Conservation (phyloP, 2,888 invertebrate species). For the Andrena trimmerana region DNA sequence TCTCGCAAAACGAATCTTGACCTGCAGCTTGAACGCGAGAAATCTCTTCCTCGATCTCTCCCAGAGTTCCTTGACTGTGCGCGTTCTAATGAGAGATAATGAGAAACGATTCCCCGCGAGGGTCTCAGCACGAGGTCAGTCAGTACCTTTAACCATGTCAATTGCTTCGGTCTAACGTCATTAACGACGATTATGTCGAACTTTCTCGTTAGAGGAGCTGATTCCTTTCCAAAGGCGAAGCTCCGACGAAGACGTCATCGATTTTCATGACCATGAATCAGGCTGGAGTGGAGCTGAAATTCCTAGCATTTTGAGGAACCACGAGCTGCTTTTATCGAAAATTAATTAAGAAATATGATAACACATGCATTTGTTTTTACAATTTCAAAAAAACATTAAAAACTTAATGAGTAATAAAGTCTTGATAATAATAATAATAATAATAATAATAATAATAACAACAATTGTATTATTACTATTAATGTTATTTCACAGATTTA, state of each 20-base stretch:
- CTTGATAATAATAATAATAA: not conserved
- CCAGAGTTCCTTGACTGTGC: not conserved
- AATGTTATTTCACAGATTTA: no score
- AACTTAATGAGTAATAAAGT: not conserved
- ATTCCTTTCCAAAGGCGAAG: not conserved
- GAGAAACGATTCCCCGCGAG: not conserved
- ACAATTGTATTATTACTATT: not conserved
- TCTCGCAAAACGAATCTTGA: not conserved
- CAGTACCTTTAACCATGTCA: conserved; percentile 8
- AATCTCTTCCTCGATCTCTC: no score
- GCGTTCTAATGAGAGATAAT: not conserved
- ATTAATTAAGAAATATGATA: no score
- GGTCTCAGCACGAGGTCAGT: not conserved
- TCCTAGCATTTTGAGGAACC: no score
- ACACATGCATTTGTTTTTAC: no score
- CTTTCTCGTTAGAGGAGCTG: conserved; percentile 15
- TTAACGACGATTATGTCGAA: conserved; percentile 18
- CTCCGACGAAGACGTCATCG: not conserved
- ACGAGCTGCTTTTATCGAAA: no score
- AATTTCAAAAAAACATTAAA: not conserved
- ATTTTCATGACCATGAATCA: not conserved
- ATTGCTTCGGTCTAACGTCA: not conserved
- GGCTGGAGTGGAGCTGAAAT: no score
- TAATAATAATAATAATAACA: not conserved
- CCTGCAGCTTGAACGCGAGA: not conserved